Evolutionary conservation across 1,140 invertebrate species (phyloP), one percentile per base, ranked within the genome.

Genomic region (Mizuhopecten yessoensis): DNA sequence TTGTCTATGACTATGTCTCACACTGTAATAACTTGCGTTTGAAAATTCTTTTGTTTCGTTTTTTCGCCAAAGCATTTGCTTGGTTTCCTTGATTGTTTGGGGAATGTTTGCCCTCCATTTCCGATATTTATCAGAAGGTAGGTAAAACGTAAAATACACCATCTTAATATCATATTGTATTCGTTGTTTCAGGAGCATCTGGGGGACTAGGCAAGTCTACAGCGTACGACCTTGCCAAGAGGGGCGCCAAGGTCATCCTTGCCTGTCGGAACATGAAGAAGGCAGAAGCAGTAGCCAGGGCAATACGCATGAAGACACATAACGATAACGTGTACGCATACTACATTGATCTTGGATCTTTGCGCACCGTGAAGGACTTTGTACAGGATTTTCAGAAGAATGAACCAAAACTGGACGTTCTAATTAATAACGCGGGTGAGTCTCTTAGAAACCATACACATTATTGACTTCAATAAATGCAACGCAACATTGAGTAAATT

Each of bases 381-480:
- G 94, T 91, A 1, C 92, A 95, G 13, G 93, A 94, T 2, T 94
- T 96, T 57, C 92, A 93, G 87, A 34, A 90, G 33, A 92, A 93
- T n/a, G 95, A 96, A 86, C 93, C 92, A 29, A 88, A 87, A 36
- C 89, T 96, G 23, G 94, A 96, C 91, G 90, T 96, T 10, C 93
- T 96, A 23, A 95, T 96, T 13, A 96, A 96, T 93, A 96, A 96
- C 93, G 96, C 96, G 89, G 96, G 96, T 97, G 90, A 90, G 42
- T 34, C 39, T 2, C 20, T 36, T 11, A 15, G 33, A 7, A 10
- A 20, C 33, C 45, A 49, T 49, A 49, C 13, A 39, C 36, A 39
- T 39, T 39, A n/a, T n/a, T n/a, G n/a, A n/a, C n/a, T n/a, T n/a
- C n/a, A n/a, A n/a, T n/a, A n/a, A n/a, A n/a, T n/a, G n/a, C n/a